Percentiles rank a stretch among this genome's conserved stretches.
Conservation (phyloP, 2,797 vertebrate genomes). For the Taenioides sp. region DNA sequence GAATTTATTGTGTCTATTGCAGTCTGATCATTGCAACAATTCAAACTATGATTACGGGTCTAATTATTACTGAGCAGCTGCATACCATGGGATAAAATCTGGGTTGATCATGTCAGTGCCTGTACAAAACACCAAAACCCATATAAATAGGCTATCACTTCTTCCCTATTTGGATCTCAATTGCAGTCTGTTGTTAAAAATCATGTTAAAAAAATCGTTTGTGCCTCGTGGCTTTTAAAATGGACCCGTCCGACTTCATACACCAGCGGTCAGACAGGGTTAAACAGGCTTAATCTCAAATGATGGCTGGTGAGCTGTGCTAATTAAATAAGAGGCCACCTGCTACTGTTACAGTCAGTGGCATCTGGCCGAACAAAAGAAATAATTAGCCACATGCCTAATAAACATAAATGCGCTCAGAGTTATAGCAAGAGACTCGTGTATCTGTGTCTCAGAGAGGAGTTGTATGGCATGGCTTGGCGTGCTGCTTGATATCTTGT, state of each 20-base stretch:
- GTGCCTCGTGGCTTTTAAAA: slow-evolving; percentile 21
- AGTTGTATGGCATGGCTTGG: slow-evolving; percentile 57
- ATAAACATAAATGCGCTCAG: slow-evolving; percentile 62
- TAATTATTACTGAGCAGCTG: no score
- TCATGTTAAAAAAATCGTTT: slow-evolving; percentile 21
- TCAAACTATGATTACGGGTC: no score
- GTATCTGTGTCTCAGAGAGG: slow-evolving; percentile 67
- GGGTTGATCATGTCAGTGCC: neutral
- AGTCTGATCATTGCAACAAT: no score
- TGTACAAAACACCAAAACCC: neutral
- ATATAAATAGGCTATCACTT: neutral
- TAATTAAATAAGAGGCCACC: slow-evolving; percentile 80
- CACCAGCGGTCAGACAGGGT: slow-evolving; percentile 35
- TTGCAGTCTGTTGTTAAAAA: slow-evolving; percentile 3
- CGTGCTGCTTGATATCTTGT: slow-evolving; percentile 27
- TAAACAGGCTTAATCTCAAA: slow-evolving; percentile 62
- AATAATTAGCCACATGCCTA: slow-evolving; percentile 69
- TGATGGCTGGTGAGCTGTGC: slow-evolving; percentile 67
- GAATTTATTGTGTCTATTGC: no score
- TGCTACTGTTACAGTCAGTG: slow-evolving; percentile 70
- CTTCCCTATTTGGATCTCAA: neutral
- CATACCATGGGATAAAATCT: no score
- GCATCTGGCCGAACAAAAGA: slow-evolving; percentile 82
- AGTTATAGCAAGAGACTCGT: slow-evolving; percentile 42
- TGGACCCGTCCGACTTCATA: slow-evolving; percentile 19